A percentile compares a stretch with the other conserved stretches of the same genome.
Conservation (phyloP, 2,113 vertebrate genomes). For the Pangasianodon gigas region DNA sequence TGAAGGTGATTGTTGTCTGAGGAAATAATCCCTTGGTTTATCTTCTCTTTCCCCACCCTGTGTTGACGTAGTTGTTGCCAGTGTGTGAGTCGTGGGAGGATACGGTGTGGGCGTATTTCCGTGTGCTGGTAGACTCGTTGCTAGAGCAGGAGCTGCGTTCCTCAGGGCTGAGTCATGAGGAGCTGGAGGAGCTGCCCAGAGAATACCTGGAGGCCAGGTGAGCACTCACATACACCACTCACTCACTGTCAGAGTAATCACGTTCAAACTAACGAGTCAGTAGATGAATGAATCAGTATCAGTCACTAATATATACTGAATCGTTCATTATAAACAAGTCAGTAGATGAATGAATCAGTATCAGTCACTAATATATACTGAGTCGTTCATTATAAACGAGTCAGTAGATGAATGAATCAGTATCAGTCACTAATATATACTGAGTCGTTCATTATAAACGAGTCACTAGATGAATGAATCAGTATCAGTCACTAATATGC, state of each 20-base stretch:
- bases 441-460: background rate
- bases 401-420: background rate
- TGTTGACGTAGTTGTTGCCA: constrained; percentile 80
- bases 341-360: no score
- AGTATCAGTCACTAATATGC: no score
- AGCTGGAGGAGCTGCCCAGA: constrained; percentile 85
- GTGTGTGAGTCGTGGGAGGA: constrained; percentile 98
- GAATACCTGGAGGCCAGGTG: constrained; percentile 93
- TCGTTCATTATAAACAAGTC: no score
- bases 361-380: no score
- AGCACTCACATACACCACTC: background rate
- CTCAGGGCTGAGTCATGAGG: constrained; percentile 80
- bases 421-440: background rate
- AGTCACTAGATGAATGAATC: no score
- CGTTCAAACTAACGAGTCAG: background rate
- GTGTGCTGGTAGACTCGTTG: constrained; percentile 93
- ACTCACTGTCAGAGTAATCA: background rate
- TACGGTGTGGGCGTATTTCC: constrained; percentile 92
- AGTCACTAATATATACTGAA: no score
- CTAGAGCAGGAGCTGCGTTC: constrained; percentile 93
- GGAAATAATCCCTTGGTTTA: background rate
- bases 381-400: background rate
- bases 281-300: no score
- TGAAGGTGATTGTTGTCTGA: no score
- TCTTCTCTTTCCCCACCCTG: background rate